Evolutionary conservation across 2,113 vertebrate genomes (phyloP).

Genomic region (Catharus fuscescens): DNA sequence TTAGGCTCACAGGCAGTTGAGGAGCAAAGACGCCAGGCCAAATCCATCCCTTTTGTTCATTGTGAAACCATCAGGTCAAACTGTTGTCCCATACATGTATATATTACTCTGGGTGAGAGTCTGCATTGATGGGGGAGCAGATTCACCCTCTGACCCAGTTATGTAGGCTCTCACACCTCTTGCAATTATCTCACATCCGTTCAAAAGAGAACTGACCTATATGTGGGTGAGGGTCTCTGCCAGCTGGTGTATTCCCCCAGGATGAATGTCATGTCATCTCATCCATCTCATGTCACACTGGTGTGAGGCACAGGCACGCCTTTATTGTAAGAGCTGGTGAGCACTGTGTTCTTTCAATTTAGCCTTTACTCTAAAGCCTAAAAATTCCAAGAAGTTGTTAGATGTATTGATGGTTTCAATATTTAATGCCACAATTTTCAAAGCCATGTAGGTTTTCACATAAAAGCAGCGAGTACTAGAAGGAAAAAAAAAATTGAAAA

Average conservation of each 20-base stretch:
- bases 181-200: constrained; percentile 22
- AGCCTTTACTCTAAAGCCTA: background rate
- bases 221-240: background rate
- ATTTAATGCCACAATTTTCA: background rate
- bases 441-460: background rate
- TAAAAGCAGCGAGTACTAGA: background rate
- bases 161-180: background rate
- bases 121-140: background rate
- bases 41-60: background rate
- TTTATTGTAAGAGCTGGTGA: background rate
- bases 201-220: constrained; percentile 34
- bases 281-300: background rate
- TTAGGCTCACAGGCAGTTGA: background rate
- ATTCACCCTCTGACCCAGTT: constrained; percentile 10
- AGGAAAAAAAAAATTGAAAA: background rate
- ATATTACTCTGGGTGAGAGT: background rate
- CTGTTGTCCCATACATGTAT: background rate
- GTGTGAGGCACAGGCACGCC: background rate
- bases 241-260: background rate
- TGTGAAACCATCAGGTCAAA: background rate
- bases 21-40: background rate
- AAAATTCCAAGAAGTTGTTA: background rate
- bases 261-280: background rate
- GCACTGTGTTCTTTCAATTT: background rate
- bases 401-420: background rate